phyloP scores from a whole-genome alignment of 2,113 vertebrate genomes.

The Neogobius melanostomus region DNA sequence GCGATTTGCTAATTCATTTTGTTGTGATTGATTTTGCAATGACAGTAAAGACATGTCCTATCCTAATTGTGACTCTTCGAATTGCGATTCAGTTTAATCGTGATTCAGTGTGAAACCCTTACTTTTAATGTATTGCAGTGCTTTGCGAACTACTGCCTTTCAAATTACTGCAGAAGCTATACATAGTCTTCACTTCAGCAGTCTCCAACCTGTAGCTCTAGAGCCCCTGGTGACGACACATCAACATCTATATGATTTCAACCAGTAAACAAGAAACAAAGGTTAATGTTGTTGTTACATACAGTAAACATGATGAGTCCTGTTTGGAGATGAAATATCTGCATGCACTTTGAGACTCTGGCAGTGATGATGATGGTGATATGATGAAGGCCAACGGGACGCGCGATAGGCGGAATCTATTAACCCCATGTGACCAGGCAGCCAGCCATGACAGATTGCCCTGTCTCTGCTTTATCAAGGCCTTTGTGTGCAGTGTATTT shows the following conservation, averaged over 20 bases:
- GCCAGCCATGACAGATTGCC: constrained; percentile 67
- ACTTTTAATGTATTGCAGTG: no score
- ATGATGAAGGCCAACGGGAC: constrained; percentile 41
- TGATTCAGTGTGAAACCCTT: no score
- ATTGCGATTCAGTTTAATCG: no score
- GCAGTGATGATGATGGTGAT: constrained; percentile 19
- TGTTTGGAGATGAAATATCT: constrained; percentile 36
- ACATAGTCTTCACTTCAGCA: no score
- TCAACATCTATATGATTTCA: background rate
- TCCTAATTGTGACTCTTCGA: no score
- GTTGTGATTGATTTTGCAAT: no score
- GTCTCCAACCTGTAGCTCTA: no score
- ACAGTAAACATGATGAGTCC: background rate
- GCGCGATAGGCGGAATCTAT: constrained; percentile 63
- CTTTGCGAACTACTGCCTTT: no score
- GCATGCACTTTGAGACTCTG: constrained; percentile 36
- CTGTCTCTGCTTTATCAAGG: constrained; percentile 52
- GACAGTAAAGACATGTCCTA: no score
- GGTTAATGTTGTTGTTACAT: constrained; percentile 19
- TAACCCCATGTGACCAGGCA: constrained; percentile 69
- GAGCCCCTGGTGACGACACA: background rate
- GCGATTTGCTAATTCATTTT: no score
- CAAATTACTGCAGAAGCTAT: no score
- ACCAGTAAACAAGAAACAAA: background rate
- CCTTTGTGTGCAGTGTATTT: constrained; percentile 13